Conservation (phyloP, 2,888 invertebrate species). For the Exephanes ischioxanthus region DNA sequence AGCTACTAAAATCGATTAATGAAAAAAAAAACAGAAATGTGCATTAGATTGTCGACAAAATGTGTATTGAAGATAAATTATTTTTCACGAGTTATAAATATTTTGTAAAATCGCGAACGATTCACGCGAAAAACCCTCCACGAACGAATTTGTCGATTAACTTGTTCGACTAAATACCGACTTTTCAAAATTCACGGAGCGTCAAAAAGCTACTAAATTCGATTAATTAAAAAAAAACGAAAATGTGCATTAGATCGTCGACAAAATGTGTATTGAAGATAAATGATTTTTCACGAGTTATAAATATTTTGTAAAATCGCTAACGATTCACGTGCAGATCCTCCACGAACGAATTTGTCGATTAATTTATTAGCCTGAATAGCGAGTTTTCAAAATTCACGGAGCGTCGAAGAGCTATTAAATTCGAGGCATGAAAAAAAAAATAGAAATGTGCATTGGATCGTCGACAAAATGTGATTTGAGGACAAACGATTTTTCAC, state of each 20-base stretch:
- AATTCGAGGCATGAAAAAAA: not conserved
- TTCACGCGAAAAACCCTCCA: not conserved
- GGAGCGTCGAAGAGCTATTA: not conserved
- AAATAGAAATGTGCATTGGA: too few species aligned
- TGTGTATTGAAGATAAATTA: too few species aligned
- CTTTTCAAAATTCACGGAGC: not conserved
- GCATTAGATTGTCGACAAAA: too few species aligned
- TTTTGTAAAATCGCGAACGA: slow-evolving; percentile 1
- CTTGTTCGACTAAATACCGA: not conserved
- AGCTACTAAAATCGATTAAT: not conserved
- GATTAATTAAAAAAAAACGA: too few species aligned
- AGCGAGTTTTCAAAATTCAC: not conserved
- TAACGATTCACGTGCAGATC: not conserved
- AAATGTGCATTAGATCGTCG: too few species aligned
- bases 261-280: too few species aligned
- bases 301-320: not conserved
- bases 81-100: not conserved
- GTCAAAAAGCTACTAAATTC: not conserved
- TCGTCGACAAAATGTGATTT: too few species aligned
- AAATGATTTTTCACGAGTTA: too few species aligned
- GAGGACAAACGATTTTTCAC: too few species aligned
- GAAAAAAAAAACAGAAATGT: too few species aligned
- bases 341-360: slow-evolving; percentile 43
- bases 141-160: slow-evolving; percentile 48
- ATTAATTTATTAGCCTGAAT: slow-evolving; percentile 12